These are phyloP conservation scores for Calephelis nemesis DNA, from an alignment of 1,140 invertebrate genomes.

Conservation along the genomic window DNA sequence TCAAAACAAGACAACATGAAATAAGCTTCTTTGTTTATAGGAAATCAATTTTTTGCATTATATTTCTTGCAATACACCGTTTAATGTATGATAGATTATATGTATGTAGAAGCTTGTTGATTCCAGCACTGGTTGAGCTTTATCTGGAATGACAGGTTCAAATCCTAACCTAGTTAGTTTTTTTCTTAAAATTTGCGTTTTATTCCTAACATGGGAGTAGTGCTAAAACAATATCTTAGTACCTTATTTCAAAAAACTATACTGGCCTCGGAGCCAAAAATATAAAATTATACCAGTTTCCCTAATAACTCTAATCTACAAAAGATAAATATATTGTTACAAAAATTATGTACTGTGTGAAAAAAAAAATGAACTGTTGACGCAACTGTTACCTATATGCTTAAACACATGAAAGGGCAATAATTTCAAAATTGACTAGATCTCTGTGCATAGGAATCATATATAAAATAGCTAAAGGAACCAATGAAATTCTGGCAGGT, in stretches of 20 bases:
- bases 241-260: conserved; percentile 55
- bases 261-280: conserved; percentile 64
- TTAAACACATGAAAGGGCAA: conserved; percentile 61
- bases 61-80: too few species aligned
- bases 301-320: conserved; percentile 64
- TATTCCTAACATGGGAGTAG: too few species aligned
- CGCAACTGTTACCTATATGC: conserved; percentile 49
- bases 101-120: too few species aligned
- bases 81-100: too few species aligned
- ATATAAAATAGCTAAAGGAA: conserved; percentile 77
- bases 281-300: conserved; percentile 65
- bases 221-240: conserved; percentile 31
- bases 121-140: too few species aligned
- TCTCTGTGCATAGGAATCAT: conserved; percentile 78
- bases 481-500: conserved; percentile 72
- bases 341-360: conserved; percentile 67
- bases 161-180: too few species aligned
- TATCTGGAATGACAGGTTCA: too few species aligned
- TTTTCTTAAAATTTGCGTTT: too few species aligned
- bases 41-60: too few species aligned
- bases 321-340: conserved; percentile 65
- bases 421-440: conserved; percentile 79
- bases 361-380: conserved; percentile 57
- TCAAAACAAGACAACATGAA: too few species aligned
- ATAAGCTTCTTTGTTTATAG: too few species aligned